These are phyloP conservation scores for Gobius niger DNA, from an alignment of 2,113 vertebrate species.

Conservation along the genomic window DNA sequence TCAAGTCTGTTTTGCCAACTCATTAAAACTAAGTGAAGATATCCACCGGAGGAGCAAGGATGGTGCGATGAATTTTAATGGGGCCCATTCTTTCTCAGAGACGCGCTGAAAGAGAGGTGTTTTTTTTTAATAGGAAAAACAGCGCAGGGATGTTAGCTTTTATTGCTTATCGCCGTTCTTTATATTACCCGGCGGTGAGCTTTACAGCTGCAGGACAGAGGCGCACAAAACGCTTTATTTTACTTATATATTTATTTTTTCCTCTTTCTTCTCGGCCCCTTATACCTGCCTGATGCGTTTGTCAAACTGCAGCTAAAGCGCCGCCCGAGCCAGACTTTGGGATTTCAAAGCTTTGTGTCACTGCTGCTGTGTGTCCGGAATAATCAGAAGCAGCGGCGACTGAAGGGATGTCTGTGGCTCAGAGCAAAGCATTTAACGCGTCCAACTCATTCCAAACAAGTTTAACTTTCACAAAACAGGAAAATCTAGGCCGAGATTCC, in stretches of 20 bases:
- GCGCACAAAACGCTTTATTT: background rate
- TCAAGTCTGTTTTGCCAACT: conserved; percentile 34
- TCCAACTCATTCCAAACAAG: too few species aligned
- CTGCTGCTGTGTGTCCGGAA: conserved; percentile 1
- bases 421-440: background rate
- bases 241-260: background rate
- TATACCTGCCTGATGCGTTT: conserved; percentile 7
- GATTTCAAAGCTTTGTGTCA: conserved; percentile 15
- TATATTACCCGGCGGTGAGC: conserved; percentile 30
- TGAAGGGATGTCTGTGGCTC: background rate
- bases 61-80: conserved; percentile 62
- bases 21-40: conserved; percentile 20
- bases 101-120: conserved; percentile 38
- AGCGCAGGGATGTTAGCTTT: conserved; percentile 49
- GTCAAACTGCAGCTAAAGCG: background rate
- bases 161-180: conserved; percentile 47
- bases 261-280: background rate
- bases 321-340: conserved; percentile 13
- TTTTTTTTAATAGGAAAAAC: conserved; percentile 46
- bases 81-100: conserved; percentile 35
- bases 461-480: too few species aligned
- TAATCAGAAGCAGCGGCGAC: conserved; percentile 23
- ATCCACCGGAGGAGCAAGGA: conserved; percentile 19
- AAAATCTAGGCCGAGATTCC: too few species aligned
- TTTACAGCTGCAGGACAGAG: background rate